These are phyloP conservation scores for Rhinichthys osculus DNA, from an alignment of 2,797 vertebrate species.

Conservation along the genomic window DNA sequence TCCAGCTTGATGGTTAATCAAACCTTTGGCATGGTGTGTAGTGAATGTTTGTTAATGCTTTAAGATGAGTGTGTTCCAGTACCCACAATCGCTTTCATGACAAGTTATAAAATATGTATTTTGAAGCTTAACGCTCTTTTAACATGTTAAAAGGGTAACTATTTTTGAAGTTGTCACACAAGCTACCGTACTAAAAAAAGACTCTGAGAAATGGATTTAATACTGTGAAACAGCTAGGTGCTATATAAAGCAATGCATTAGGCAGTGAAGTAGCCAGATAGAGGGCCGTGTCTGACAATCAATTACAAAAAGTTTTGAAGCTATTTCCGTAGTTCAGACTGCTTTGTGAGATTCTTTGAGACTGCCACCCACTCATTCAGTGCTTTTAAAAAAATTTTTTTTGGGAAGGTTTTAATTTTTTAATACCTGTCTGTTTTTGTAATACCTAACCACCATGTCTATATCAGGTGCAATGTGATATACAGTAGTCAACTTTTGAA, in stretches of 20 bases:
- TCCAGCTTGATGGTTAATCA: constrained; percentile 5
- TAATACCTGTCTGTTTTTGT: neutral
- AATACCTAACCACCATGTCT: neutral
- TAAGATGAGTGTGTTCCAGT: neutral
- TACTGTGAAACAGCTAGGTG: constrained; percentile 23
- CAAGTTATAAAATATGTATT: neutral
- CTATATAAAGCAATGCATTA: constrained; percentile 44
- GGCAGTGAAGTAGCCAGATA: constrained; percentile 38
- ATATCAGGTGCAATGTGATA: neutral
- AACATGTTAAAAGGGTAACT: constrained; percentile 9
- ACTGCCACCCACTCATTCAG: neutral
- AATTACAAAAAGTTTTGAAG: constrained; percentile 20
- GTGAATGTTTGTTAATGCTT: neutral
- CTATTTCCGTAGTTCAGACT: constrained; percentile 5
- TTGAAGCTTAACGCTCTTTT: neutral
- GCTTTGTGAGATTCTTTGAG: constrained; percentile 12
- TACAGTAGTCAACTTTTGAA: too few relatives aligned
- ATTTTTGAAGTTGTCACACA: constrained; percentile 49
- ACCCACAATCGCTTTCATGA: neutral
- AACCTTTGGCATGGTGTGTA: constrained; percentile 1
- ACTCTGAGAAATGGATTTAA: constrained; percentile 40
- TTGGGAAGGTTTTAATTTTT: neutral
- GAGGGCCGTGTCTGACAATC: constrained; percentile 26
- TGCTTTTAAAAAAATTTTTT: neutral
- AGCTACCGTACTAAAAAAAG: constrained; percentile 15